Evolutionary conservation across 2,113 vertebrate genomes (phyloP).

Genomic region (Festucalex cinctus): DNA sequence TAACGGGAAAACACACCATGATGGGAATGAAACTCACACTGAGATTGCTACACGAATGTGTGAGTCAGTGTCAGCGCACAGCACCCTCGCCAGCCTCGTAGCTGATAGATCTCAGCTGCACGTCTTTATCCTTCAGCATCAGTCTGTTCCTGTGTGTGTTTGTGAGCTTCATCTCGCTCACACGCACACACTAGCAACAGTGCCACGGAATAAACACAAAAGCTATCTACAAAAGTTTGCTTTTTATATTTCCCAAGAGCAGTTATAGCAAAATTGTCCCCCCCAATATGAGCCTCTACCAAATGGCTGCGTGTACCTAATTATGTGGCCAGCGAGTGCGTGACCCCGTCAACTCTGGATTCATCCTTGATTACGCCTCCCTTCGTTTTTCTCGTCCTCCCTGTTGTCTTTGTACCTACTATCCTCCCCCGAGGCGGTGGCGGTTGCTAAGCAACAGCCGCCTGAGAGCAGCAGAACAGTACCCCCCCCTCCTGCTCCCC

Average conservation of each 20-base stretch:
- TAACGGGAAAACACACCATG: conserved; percentile 49
- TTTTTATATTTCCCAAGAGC: too few species aligned
- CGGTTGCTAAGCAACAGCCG: conserved; percentile 64
- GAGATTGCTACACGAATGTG: conserved; percentile 33
- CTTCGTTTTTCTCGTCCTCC: conserved; percentile 21
- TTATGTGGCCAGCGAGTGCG: not conserved
- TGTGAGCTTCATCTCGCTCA: conserved; percentile 12
- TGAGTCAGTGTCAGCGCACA: conserved; percentile 29
- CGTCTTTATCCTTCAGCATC: conserved; percentile 59
- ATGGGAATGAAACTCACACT: conserved; percentile 50
- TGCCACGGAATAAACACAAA: not conserved
- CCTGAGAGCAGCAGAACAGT: conserved; percentile 52
- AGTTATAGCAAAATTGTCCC: too few species aligned
- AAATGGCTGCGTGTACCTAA: not conserved
- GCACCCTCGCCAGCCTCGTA: conserved; percentile 40
- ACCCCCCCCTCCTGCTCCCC: too few species aligned
- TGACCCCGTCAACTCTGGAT: not conserved
- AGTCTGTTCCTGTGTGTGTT: conserved; percentile 37
- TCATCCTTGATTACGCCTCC: conserved; percentile 30
- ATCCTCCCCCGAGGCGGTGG: conserved; percentile 44
- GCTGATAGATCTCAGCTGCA: conserved; percentile 54
- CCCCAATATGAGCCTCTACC: too few species aligned
- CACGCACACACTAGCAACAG: conserved; percentile 11
- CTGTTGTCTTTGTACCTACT: conserved; percentile 32
- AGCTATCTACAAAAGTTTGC: not conserved